Conservation (phyloP, 2,797 vertebrate species). For the Oceanodroma leucorhoa region DNA sequence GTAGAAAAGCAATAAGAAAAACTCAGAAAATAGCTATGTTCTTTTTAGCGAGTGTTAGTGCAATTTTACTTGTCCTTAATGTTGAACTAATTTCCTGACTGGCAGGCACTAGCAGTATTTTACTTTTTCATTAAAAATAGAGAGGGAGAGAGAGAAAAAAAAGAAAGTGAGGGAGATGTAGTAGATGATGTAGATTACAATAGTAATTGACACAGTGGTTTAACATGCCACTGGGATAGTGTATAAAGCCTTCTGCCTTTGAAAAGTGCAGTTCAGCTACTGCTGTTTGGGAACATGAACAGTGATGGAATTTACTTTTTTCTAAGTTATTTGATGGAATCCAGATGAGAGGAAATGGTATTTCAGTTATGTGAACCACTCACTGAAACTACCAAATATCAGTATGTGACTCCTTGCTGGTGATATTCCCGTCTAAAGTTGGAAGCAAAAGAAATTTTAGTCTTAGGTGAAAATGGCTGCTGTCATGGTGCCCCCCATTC, state of each 20-base stretch:
- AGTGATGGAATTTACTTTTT: constrained; percentile 12
- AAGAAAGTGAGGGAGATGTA: not conserved
- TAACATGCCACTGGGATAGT: not conserved
- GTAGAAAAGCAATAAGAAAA: constrained; percentile 40
- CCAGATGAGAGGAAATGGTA: not conserved
- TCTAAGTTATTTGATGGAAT: not conserved
- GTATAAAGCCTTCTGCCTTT: not conserved
- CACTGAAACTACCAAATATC: not conserved
- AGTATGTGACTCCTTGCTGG: not conserved
- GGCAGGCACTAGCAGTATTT: constrained; percentile 26
- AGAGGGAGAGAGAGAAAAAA: not conserved
- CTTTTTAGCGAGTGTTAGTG: constrained; percentile 11
- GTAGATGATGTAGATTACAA: not conserved
- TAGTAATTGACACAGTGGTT: not conserved
- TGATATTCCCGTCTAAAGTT: not conserved
- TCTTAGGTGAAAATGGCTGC: not conserved
- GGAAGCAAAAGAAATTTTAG: not conserved
- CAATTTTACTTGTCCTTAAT: constrained; percentile 44
- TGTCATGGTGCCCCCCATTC: not conserved
- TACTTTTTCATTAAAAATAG: constrained; percentile 35
- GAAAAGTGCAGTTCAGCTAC: not conserved
- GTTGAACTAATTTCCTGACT: constrained; percentile 58
- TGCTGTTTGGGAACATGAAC: not conserved
- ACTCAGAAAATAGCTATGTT: constrained; percentile 17
- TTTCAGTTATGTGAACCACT: not conserved